Conservation (phyloP, 1,140 invertebrate genomes). For the Eriosoma lanigerum region DNA sequence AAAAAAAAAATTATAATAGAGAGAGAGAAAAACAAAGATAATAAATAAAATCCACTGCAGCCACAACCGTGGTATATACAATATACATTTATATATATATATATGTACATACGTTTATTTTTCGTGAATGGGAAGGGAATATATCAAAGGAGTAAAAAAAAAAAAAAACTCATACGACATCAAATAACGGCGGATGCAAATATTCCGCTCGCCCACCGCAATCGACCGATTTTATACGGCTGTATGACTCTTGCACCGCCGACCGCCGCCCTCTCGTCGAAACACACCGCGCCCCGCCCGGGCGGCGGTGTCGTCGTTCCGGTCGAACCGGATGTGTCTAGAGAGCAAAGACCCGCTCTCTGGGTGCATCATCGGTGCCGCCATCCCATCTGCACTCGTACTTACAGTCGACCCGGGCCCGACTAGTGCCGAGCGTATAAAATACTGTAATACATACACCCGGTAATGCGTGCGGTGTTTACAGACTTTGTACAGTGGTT, state of each 20-base stretch:
- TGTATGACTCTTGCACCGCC: background rate
- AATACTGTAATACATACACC: too few relatives aligned
- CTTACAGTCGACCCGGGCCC: background rate
- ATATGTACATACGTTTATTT: slow-evolving; percentile 30
- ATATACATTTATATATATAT: too few relatives aligned
- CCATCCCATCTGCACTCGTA: background rate
- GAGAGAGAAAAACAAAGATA: background rate
- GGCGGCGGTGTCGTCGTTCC: background rate
- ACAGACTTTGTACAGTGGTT: background rate
- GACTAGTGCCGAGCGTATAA: too few relatives aligned
- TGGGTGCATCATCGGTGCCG: slow-evolving; percentile 20
- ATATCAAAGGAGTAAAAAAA: slow-evolving; percentile 9
- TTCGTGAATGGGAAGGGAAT: background rate
- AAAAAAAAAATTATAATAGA: background rate
- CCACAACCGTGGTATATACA: too few relatives aligned
- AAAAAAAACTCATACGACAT: slow-evolving; percentile 15
- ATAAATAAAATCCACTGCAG: background rate
- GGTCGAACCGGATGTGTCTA: slow-evolving; percentile 12
- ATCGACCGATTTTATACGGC: slow-evolving; percentile 39
- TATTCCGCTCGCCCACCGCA: slow-evolving; percentile 27
- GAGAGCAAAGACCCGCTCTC: slow-evolving; percentile 33
- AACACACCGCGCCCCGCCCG: background rate
- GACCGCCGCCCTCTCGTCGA: background rate
- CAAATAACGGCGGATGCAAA: slow-evolving; percentile 32
- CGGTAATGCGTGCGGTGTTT: too few relatives aligned